These are phyloP conservation scores for Cosmopolites sordidus DNA, from an alignment of 2,888 invertebrate species.

Conservation along the genomic window DNA sequence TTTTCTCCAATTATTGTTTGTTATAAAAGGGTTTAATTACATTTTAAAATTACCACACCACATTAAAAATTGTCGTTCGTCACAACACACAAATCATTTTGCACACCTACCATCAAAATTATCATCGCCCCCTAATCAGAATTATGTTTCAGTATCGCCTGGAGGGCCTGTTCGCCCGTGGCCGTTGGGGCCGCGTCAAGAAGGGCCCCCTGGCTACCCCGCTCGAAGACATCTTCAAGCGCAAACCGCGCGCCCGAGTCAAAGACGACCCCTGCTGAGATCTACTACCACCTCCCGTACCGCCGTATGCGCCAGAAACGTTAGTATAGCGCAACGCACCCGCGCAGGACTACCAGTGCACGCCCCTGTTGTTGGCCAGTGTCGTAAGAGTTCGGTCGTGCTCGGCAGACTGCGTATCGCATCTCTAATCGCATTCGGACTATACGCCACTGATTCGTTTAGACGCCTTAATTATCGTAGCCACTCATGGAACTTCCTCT, in stretches of 20 bases:
- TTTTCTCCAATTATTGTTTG: no score
- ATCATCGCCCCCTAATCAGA: not conserved
- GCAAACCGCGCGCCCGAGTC: slow-evolving; percentile 44
- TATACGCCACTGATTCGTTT: not conserved
- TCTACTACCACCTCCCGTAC: slow-evolving; percentile 15
- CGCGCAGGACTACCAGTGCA: not conserved
- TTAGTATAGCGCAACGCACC: slow-evolving; percentile 16
- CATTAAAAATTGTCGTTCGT: no score
- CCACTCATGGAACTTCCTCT: no score
- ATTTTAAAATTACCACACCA: no score
- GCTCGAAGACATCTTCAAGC: slow-evolving; percentile 48
- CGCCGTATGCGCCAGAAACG: slow-evolving; percentile 23
- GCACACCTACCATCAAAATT: no score
- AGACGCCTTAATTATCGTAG: not conserved
- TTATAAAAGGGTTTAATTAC: no score
- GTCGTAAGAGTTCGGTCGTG: slow-evolving; percentile 6
- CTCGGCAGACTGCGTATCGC: slow-evolving; percentile 2
- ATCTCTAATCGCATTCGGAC: not conserved
- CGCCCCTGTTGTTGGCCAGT: slow-evolving; percentile 1
- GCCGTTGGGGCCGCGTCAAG: slow-evolving; percentile 49
- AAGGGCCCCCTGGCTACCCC: slow-evolving; percentile 51
- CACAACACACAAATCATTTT: no score
- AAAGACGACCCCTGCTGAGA: slow-evolving; percentile 43
- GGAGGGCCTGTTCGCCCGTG: slow-evolving; percentile 64
- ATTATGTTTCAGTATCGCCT: slow-evolving; percentile 54